Conservation (phyloP, 2,888 invertebrate species). For the Taenaris catops region DNA sequence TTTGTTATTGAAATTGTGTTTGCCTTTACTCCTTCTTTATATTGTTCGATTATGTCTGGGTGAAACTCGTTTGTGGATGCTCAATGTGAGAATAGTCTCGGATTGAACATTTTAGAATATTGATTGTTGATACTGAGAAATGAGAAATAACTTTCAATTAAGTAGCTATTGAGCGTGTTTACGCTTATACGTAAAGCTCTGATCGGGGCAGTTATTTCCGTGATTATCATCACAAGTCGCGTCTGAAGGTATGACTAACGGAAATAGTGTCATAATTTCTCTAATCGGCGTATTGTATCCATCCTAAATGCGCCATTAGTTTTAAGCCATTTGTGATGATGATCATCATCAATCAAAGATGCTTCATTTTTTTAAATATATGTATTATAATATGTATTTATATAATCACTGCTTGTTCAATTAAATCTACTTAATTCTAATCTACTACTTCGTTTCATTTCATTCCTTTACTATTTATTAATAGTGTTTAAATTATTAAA, state of each 20-base stretch:
- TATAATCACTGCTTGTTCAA: too few relatives aligned
- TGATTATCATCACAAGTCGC: conserved; percentile 59
- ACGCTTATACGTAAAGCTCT: conserved; percentile 40
- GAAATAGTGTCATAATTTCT: conserved; percentile 45
- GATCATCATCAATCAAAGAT: too few relatives aligned
- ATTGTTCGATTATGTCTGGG: conserved; percentile 74
- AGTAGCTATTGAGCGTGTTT: conserved; percentile 62
- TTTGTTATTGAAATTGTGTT: conserved; percentile 80
- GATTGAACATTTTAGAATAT: conserved; percentile 70
- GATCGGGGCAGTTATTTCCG: conserved; percentile 53
- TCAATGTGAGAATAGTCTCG: conserved; percentile 66
- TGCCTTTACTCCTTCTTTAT: conserved; percentile 79
- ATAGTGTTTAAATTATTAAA: too few relatives aligned
- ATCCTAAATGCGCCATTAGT: too few relatives aligned
- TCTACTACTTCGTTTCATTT: too few relatives aligned
- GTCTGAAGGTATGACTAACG: conserved; percentile 42
- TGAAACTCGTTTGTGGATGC: conserved; percentile 71
- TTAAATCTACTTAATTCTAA: too few relatives aligned
- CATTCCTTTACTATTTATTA: too few relatives aligned
- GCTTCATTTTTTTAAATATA: too few relatives aligned
- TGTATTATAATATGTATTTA: conserved; percentile 21
- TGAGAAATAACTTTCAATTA: conserved; percentile 79
- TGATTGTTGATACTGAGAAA: conserved; percentile 79
- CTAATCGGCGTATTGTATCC: conserved; percentile 43
- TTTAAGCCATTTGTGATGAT: too few relatives aligned